phyloP scores from a whole-genome alignment of 2,888 invertebrate genomes.

The Alentia gelatinosa region DNA sequence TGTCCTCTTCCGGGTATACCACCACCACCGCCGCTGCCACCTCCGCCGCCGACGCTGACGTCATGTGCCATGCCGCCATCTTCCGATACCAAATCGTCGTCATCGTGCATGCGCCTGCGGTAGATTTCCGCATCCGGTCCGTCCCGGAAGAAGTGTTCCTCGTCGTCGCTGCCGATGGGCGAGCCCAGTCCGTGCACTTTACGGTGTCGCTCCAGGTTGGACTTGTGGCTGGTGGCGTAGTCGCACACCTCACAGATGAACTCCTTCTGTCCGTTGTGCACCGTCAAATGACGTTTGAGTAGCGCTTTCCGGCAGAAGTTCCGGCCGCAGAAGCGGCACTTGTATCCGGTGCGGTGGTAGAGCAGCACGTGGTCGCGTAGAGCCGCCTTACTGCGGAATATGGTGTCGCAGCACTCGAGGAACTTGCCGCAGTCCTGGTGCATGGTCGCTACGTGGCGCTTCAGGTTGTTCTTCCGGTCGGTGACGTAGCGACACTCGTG shows the following conservation, averaged over 20 bases:
- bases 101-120: background rate
- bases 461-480: constrained; percentile 79
- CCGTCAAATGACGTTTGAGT: constrained; percentile 79
- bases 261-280: constrained; percentile 80
- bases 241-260: constrained; percentile 78
- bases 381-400: constrained; percentile 78
- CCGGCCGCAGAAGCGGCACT: constrained; percentile 77
- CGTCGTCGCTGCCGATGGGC: constrained; percentile 20
- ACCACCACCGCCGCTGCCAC: background rate
- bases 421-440: constrained; percentile 73
- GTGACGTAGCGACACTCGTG: constrained; percentile 75
- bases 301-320: constrained; percentile 80
- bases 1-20: background rate
- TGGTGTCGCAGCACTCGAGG: constrained; percentile 76
- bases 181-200: constrained; percentile 69
- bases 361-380: constrained; percentile 78
- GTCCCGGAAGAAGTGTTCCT: constrained; percentile 39
- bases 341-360: constrained; percentile 79
- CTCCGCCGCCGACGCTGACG: background rate
- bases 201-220: constrained; percentile 80
- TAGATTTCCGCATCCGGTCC: constrained; percentile 30
- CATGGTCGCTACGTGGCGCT: constrained; percentile 80
- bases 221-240: constrained; percentile 81
- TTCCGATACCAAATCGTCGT: too few relatives aligned
- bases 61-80: background rate